Evolutionary conservation across 2,888 invertebrate species (phyloP).

Genomic region (Lottia gigantea): DNA sequence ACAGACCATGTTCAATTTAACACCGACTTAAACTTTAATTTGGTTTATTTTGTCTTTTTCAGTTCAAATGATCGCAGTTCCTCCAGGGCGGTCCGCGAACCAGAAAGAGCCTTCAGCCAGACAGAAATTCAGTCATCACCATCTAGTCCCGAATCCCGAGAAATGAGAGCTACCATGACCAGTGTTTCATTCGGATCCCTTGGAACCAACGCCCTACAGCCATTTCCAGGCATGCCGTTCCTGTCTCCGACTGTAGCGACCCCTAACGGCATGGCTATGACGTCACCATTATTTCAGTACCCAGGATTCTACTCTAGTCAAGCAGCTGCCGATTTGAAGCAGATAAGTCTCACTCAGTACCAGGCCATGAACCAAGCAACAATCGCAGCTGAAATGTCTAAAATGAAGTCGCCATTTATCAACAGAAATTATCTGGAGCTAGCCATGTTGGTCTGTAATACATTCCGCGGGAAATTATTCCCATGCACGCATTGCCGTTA

Average conservation of each 20-base stretch:
- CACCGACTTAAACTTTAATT: not conserved
- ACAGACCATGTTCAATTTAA: conserved; percentile 2
- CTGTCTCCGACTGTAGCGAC: conserved; percentile 27
- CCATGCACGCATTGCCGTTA: conserved; percentile 66
- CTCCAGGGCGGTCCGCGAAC: conserved; percentile 11
- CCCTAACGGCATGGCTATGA: conserved; percentile 29
- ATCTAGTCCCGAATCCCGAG: conserved; percentile 17
- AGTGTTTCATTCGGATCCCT: conserved; percentile 35
- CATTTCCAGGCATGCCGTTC: conserved; percentile 37
- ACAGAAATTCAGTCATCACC: conserved; percentile 10
- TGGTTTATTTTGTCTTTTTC: conserved; percentile 16
- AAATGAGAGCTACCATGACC: conserved; percentile 33
- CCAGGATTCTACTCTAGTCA: conserved; percentile 38
- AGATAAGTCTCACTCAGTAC: conserved; percentile 37
- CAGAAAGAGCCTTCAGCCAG: conserved; percentile 11
- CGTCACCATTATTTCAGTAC: conserved; percentile 46
- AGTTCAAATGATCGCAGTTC: conserved; percentile 17
- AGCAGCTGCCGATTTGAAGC: conserved; percentile 35
- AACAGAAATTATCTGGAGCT: conserved; percentile 59
- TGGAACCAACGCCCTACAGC: conserved; percentile 30
- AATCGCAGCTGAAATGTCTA: conserved; percentile 45
- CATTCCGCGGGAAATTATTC: conserved; percentile 60
- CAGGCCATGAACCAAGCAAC: conserved; percentile 43
- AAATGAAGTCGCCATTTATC: conserved; percentile 53
- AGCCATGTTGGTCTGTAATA: conserved; percentile 63